Evolutionary conservation across 92 coral and sea anemone genomes (phyloP).

Genomic region (Parazoanthus atlanticus): DNA sequence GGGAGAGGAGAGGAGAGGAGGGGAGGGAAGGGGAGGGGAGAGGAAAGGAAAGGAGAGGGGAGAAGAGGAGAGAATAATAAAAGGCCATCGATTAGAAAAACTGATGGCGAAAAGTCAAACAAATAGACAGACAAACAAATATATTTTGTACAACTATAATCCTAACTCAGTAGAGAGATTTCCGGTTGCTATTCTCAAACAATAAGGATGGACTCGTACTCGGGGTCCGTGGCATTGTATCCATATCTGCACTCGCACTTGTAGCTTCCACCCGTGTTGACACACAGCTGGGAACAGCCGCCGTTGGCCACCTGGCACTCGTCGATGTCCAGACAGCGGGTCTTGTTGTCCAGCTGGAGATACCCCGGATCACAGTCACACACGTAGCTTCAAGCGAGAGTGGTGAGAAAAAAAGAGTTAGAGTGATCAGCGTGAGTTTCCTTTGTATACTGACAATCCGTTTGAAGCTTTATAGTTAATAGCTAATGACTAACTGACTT

Average conservation of each 20-base stretch:
- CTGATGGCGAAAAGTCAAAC: no score
- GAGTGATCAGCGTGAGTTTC: not conserved
- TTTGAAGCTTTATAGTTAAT: not conserved
- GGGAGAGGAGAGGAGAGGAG: no score
- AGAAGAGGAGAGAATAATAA: no score
- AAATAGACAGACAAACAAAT: no score
- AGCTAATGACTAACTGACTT: no score
- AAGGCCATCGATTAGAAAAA: no score
- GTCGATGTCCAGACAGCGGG: conserved; percentile 81
- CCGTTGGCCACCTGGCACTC: conserved; percentile 91
- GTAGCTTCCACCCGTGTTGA: conserved; percentile 84
- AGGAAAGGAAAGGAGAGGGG: not conserved
- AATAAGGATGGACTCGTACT: conserved; percentile 54
- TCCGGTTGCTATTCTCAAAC: not conserved
- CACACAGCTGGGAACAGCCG: conserved; percentile 90
- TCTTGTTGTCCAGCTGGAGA: conserved; percentile 65
- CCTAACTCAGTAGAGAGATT: no score
- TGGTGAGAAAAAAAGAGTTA: not conserved
- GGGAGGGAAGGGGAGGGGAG: not conserved
- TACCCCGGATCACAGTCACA: conserved; percentile 88
- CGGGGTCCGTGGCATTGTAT: conserved; percentile 77
- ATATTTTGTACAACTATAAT: no score
- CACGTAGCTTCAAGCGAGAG: conserved; percentile 62
- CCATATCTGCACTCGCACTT: conserved; percentile 87
- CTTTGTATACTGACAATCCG: not conserved